These are phyloP conservation scores for Oreochromis mossambicus DNA, from an alignment of 2,797 vertebrate species.

Conservation along the genomic window DNA sequence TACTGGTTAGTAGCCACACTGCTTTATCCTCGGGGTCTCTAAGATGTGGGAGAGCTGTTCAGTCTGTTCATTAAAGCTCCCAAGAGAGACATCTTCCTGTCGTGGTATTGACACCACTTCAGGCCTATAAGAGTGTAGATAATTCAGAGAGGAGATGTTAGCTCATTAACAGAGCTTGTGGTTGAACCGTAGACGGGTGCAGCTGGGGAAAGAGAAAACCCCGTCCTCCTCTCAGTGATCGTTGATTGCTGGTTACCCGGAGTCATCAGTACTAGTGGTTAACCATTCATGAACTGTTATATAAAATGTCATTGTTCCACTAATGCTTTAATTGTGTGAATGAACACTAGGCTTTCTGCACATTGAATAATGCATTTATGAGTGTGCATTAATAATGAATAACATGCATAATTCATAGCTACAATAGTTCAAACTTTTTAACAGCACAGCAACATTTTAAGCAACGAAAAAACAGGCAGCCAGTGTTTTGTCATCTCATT, in stretches of 20 bases:
- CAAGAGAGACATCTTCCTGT: background rate
- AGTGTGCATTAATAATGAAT: conserved; percentile 45
- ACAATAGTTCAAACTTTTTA: conserved; percentile 36
- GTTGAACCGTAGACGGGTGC: background rate
- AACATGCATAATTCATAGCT: conserved; percentile 43
- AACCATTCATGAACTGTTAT: conserved; percentile 35
- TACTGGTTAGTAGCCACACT: background rate
- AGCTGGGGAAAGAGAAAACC: conserved; percentile 3
- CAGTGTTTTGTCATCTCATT: background rate
- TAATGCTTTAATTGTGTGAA: conserved; percentile 38
- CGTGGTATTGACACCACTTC: conserved; percentile 17
- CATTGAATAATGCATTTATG: conserved; percentile 54
- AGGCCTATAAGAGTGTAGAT: conserved; percentile 5
- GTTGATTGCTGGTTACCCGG: background rate
- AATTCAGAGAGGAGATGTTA: background rate
- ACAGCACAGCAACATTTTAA: conserved; percentile 17
- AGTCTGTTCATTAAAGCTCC: conserved; percentile 16
- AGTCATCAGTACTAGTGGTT: background rate
- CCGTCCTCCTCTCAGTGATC: conserved; percentile 4
- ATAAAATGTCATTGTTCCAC: conserved; percentile 33
- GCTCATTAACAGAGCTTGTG: conserved; percentile 23
- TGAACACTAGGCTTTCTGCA: conserved; percentile 20
- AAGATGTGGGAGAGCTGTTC: conserved; percentile 11
- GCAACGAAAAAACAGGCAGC: background rate
- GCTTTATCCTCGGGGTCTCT: background rate